Base-by-base conservation (phyloP, 2,113 vertebrate genomes). In the Mobula birostris region DNA sequence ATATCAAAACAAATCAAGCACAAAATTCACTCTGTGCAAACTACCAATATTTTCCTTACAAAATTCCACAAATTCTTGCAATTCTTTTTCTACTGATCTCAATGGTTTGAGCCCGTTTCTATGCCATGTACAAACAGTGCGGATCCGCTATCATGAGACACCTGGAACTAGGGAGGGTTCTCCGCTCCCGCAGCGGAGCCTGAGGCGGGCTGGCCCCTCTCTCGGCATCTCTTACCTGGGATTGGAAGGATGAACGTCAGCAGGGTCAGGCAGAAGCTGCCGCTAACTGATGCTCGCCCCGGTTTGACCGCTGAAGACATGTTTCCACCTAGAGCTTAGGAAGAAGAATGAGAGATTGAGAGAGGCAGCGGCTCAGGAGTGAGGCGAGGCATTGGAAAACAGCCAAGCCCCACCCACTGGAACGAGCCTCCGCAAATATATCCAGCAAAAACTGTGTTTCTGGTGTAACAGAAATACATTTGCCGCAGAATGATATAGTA, bases 391-490 rank as follows among this genome's bases (percentile, higher is more conserved):
- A 32, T 14, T 90, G 85, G 63, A 15, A 9, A 32, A 15, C 6
- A n/a, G 85, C 85, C 85, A 68, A 90, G 32, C 63, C 85, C 85
- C 85, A 90, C 85, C 85, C 85, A 90, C 85, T 15, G 29, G 14
- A 90, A 79, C n/a, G 29, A 66, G 61, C 61, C 85, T 15, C 61
- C 85, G 61, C 85, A 90, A 17, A 68, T 1, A 68, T n/a, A 66
- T 32, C 58, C 61, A 85, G 24, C 82, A 27, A 85, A 77, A 58
- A 40, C 48, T 2, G 29, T 82, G 36, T 48, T 61, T 85, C 24
- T 14, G 79, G 48, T 48, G 1, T 48, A 48, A 48, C 48, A 48
- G 48, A 48, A 48, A 48, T 48, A 48, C 48, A 48, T 48, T 82
- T 82, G 15, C 36, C 15, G 17, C 4, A 48, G 48, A 56, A 48